Percentiles rank a stretch among this genome's conserved stretches.
Evolutionary conservation across 2,797 vertebrate species (phyloP).

Genomic region (Myripristis jacobus): DNA sequence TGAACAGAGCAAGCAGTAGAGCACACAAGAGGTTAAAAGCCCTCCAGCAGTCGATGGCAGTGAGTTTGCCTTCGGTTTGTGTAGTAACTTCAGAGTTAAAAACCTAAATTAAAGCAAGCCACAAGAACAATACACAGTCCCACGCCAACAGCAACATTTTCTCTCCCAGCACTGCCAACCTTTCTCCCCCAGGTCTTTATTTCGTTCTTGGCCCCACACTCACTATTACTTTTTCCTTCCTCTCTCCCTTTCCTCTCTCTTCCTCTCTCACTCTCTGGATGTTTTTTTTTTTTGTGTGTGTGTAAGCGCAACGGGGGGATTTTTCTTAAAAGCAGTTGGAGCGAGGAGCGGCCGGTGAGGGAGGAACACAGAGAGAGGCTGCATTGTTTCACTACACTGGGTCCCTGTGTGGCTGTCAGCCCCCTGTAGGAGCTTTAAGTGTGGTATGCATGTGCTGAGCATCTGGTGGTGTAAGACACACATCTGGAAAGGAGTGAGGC

Average conservation of each 20-base stretch:
- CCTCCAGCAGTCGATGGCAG: too few species aligned
- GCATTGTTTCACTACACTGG: constrained; percentile 73
- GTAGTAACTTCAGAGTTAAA: constrained; percentile 73
- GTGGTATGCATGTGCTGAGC: constrained; percentile 73
- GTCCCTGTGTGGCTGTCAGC: constrained; percentile 72
- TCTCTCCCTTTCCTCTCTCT: constrained; percentile 46
- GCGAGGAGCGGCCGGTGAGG: constrained; percentile 47
- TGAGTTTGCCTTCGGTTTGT: constrained; percentile 45
- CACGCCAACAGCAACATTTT: constrained; percentile 81
- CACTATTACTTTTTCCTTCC: constrained; percentile 72
- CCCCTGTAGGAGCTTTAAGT: constrained; percentile 67
- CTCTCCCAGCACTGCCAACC: constrained; percentile 66
- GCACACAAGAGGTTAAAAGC: too few species aligned
- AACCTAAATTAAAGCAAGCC: constrained; percentile 62
- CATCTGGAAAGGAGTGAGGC: constrained; percentile 78
- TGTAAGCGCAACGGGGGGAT: constrained; percentile 1
- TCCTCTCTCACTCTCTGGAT: too few species aligned
- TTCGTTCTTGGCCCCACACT: constrained; percentile 67
- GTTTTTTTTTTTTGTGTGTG: too few species aligned
- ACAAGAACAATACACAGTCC: constrained; percentile 79
- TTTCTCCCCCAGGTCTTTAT: constrained; percentile 55
- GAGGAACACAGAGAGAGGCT: constrained; percentile 52
- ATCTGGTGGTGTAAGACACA: constrained; percentile 73
- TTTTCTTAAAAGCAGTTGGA: constrained; percentile 57
- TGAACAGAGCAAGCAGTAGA: not conserved